Conservation (phyloP, 2,888 invertebrate genomes). For the Eueremaeus valkanovi region DNA sequence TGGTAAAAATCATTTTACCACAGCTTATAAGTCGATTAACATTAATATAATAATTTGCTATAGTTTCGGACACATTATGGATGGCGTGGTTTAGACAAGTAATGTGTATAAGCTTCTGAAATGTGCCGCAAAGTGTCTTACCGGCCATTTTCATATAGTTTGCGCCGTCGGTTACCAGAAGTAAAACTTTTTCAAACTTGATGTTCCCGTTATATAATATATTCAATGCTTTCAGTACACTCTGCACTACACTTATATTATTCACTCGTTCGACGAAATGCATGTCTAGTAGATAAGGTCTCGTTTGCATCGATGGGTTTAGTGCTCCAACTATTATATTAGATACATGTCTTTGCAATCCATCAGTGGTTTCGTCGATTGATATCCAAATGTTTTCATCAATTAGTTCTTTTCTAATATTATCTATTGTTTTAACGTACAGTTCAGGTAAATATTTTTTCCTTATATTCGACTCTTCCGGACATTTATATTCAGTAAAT, state of each 20-base stretch:
- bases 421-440: neutral
- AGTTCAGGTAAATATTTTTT: too few relatives aligned
- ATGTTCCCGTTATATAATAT: neutral
- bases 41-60: too few relatives aligned
- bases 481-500: too few relatives aligned
- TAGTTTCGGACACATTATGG: too few relatives aligned
- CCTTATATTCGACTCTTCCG: too few relatives aligned
- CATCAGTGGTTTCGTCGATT: neutral
- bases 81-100: neutral
- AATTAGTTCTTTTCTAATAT: neutral
- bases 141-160: neutral
- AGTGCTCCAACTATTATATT: neutral
- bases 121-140: neutral
- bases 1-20: too few relatives aligned
- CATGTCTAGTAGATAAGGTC: neutral
- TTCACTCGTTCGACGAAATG: neutral
- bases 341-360: neutral
- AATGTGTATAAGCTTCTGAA: neutral
- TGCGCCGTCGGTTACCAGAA: neutral
- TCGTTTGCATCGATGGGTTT: neutral
- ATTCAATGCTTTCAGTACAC: neutral
- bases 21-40: too few relatives aligned
- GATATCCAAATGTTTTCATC: neutral
- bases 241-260: neutral
- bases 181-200: neutral